Evolutionary conservation across 1,140 invertebrate genomes (phyloP).

Genomic region (Trachymyrmex cornetzi): DNA sequence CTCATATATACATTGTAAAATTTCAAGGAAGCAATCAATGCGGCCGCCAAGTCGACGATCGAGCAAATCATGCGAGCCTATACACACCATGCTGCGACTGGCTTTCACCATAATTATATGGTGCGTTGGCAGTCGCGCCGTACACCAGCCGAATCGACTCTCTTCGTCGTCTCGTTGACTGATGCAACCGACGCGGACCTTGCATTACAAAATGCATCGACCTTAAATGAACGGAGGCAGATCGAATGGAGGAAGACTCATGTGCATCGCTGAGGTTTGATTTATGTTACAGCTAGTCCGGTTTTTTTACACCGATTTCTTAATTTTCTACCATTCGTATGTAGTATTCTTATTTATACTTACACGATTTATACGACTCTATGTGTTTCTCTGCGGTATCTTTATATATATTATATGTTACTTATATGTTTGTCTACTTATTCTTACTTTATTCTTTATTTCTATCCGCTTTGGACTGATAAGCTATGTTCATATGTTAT

Average conservation of each 20-base stretch:
- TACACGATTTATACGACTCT: too few species aligned
- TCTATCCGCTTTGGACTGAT: too few species aligned
- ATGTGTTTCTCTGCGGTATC: too few species aligned
- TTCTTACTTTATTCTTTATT: too few species aligned
- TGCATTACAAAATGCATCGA: slow-evolving; percentile 77
- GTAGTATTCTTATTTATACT: too few species aligned
- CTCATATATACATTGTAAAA: neutral
- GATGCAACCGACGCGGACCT: slow-evolving; percentile 78
- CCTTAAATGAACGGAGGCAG: slow-evolving; percentile 41
- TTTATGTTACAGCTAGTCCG: too few species aligned
- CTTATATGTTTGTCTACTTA: too few species aligned
- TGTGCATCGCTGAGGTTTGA: too few species aligned
- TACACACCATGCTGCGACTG: slow-evolving; percentile 66
- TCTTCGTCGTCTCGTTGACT: slow-evolving; percentile 56
- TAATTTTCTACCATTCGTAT: too few species aligned
- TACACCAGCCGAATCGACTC: slow-evolving; percentile 60
- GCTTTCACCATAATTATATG: slow-evolving; percentile 83
- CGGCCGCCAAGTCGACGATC: slow-evolving; percentile 45
- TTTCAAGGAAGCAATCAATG: slow-evolving; percentile 26
- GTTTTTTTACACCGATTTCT: too few species aligned
- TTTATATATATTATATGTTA: too few species aligned
- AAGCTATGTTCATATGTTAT: too few species aligned
- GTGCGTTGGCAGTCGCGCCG: slow-evolving; percentile 56
- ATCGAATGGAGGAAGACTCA: neutral
- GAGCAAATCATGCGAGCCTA: slow-evolving; percentile 52